Percentiles rank a stretch among this genome's conserved stretches.
Conservation (phyloP, 2,797 vertebrate genomes). For the Vipera ursinii region DNA sequence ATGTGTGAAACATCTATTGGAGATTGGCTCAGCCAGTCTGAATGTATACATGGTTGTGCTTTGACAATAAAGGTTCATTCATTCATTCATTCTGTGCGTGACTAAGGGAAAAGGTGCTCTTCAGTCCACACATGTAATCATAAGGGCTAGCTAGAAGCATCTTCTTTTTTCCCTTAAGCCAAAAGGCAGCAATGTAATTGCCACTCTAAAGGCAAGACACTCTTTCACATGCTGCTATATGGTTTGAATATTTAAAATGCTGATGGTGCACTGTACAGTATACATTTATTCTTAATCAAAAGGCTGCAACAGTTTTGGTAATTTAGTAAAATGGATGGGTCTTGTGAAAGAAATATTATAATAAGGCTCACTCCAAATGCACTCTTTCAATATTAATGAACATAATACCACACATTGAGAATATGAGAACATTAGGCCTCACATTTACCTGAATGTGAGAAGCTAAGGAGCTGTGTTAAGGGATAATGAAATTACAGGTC, state of each 20-base stretch:
- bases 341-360: conserved; percentile 25
- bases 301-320: conserved; percentile 11
- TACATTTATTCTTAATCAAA: conserved; percentile 31
- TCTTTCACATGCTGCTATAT: not conserved
- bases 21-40: too few species aligned
- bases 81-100: too few species aligned
- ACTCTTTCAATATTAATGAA: conserved; percentile 10
- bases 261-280: not conserved
- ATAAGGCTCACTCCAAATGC: conserved; percentile 24
- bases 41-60: too few species aligned
- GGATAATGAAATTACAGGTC: conserved; percentile 17
- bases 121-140: not conserved
- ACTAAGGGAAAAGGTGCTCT: not conserved
- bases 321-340: conserved; percentile 10
- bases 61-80: too few species aligned
- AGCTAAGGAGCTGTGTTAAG: conserved; percentile 2
- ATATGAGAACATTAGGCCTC: conserved; percentile 4
- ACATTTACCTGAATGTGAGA: conserved; percentile 12
- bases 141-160: not conserved
- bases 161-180: too few species aligned
- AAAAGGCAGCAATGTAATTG: not conserved
- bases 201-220: not conserved
- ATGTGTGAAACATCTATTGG: not conserved
- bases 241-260: not conserved
- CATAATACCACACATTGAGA: conserved; percentile 8